phyloP scores from a whole-genome alignment of 37 sponge, comb jelly and placozoan genomes.

The Aplysina aerophoba region DNA sequence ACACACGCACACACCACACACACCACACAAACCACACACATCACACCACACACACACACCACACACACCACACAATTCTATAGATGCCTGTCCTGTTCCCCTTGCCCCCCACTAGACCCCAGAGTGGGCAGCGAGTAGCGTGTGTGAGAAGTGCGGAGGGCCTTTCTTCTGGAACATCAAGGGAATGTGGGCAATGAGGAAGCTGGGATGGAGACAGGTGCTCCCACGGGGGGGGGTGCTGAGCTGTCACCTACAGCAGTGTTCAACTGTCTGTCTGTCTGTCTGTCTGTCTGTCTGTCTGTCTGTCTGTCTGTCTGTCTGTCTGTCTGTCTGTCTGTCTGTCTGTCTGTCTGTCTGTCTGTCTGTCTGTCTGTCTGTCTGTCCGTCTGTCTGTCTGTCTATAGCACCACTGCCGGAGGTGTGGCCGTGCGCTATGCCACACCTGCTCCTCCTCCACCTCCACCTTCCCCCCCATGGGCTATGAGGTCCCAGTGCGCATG shows the following conservation, averaged over 20 bases:
- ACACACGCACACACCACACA: too few species aligned
- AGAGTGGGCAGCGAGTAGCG: slow-evolving; percentile 83
- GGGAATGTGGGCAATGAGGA: slow-evolving; percentile 91
- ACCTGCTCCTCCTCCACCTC: slow-evolving; percentile 77
- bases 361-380: too few species aligned
- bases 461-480: slow-evolving; percentile 91
- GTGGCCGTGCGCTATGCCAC: slow-evolving; percentile 94
- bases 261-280: too few species aligned
- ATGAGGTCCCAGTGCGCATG: slow-evolving; percentile 94
- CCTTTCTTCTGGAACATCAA: slow-evolving; percentile 99
- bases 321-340: too few species aligned
- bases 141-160: slow-evolving; percentile 88
- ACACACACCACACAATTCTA: neutral
- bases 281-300: neutral
- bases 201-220: slow-evolving; percentile 87
- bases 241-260: neutral
- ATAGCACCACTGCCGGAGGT: slow-evolving; percentile 98
- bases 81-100: neutral
- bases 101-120: slow-evolving; percentile 57
- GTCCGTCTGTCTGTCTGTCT: neutral
- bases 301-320: too few species aligned
- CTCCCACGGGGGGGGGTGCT: neutral
- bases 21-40: neutral
- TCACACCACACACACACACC: neutral
- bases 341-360: neutral